Evolutionary conservation across 1,140 invertebrate species (phyloP), one percentile per base, ranked within the genome.

Genomic region (Caenorhabditis inopinata): DNA sequence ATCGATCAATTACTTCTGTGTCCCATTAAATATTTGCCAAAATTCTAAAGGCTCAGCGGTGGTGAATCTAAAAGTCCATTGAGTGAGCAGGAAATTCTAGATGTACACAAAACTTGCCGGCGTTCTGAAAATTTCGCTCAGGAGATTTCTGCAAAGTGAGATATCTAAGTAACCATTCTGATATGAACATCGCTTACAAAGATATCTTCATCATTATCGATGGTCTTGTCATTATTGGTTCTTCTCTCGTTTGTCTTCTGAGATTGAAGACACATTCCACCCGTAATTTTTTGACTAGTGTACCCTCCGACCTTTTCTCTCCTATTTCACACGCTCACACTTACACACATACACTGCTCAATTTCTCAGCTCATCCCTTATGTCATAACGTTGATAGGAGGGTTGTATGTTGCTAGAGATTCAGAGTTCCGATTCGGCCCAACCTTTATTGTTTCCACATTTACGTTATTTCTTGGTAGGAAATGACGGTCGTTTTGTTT

Each of bases 251-350:
- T 68, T 68, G 58, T 68, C 58, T 68, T 68, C 27, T 7, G 32
- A 68, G 58, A 68, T 68, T 68, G 58, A 68, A 68, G 58, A 68
- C 32, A 68, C 58, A 68, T 68, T 68, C 58, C 29, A 68, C 32
- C 58, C 58, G 58, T 32, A 68, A 68, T 68, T 68, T 68, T 68
- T 68, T 68, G 58, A 38, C 58, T 68, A 68, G 58, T 68, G 32
- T 68, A 68, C 58, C 58, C 58, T 68, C n/a, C 58, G 58, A 68
- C 58, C 32, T 68, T 68, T 68, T 68, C 58, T 68, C 58, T 68
- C 58, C 32, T 68, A 42, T 68, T 68, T 68, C 58, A 68, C 58
- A 58, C 51, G 38, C 58, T 68, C 58, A 68, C 38, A 58, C 51
- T 25, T n/a, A n/a, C n/a, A 58, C 51, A 68, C 58, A 68, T 68